These are phyloP conservation scores for Drosophila orosa DNA, from an alignment of 1,140 invertebrate genomes.

Conservation along the genomic window DNA sequence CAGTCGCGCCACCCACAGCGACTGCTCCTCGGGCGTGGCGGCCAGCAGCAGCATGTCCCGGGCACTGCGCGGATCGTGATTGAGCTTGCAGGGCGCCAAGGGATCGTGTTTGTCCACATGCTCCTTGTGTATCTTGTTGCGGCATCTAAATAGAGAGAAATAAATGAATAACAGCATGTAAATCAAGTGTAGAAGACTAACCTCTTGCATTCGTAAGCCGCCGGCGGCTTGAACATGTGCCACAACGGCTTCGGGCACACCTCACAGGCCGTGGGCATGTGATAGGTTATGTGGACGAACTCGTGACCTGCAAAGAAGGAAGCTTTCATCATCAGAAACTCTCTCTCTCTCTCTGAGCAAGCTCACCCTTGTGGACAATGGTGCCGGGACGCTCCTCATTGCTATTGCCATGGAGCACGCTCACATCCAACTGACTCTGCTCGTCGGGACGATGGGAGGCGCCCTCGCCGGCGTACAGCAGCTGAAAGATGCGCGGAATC, in stretches of 20 bases:
- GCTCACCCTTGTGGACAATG: constrained; percentile 90
- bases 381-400: constrained; percentile 91
- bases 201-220: constrained; percentile 97
- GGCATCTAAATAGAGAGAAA: constrained; percentile 88
- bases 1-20: constrained; percentile 95
- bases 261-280: constrained; percentile 99
- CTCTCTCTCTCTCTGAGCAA: no score
- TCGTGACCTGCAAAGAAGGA: constrained; percentile 90
- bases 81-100: constrained; percentile 95
- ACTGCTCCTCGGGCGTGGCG: constrained; percentile 93
- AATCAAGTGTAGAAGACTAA: constrained; percentile 78
- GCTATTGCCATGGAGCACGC: constrained; percentile 84
- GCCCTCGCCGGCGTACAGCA: constrained; percentile 96
- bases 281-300: constrained; percentile 97
- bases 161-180: neutral
- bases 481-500: constrained; percentile 99
- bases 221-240: constrained; percentile 98
- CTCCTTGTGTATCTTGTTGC: constrained; percentile 98
- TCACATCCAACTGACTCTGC: constrained; percentile 84
- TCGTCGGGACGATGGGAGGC: constrained; percentile 94
- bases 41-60: constrained; percentile 96
- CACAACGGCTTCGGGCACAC: constrained; percentile 98
- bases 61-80: constrained; percentile 96
- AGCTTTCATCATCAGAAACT: neutral
- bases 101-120: constrained; percentile 94